Base-by-base conservation (phyloP, 1,140 invertebrate genomes). In the Planococcus citri region DNA sequence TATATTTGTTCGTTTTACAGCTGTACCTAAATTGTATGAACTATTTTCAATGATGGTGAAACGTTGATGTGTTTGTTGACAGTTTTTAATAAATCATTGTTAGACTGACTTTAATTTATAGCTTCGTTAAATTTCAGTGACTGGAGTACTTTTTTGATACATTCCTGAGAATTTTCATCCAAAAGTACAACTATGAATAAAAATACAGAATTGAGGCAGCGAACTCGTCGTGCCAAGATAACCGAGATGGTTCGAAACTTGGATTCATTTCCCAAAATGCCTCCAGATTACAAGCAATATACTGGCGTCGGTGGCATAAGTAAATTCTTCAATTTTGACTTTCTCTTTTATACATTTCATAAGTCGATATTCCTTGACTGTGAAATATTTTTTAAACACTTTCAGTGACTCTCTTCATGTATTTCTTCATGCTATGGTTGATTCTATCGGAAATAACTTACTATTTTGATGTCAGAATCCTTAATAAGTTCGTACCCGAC, bases 401-500 rank as follows among this genome's bases (percentile, higher is more conserved):
- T 83, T 71, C 81, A 88, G 91, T 93, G 75, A 93, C 90, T 21
- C 78, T 95, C 69, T 78, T 93, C n/a, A 88, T 87, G 64, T 86
- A 89, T 74, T 78, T 87, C 70, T 78, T 94, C 29, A 93, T 96
- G 68, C 73, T 86, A 37, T 89, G 88, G 79, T 78, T 97, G 70
- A 83, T 94, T 64, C 85, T 88, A 73, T 87, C 88, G 37, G 94
- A 97, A 83, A 83, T 92, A 38, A 80, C 78, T n/a, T 94, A 94
- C 75, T 96, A 90, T 76, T 79, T 89, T 69, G 85, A 90, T 73
- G 89, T 89, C 75, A 87, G 87, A 77, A 84, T 94, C 69, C 81
- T 87, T 57, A 96, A 94, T 79, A 87, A 90, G 79, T 97, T 96
- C 80, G 84, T 87, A 75, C 92, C 94, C 14, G 94, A 97, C 76